Conservation (phyloP, 2,888 invertebrate genomes). For the Tetheella fluctuosa region DNA sequence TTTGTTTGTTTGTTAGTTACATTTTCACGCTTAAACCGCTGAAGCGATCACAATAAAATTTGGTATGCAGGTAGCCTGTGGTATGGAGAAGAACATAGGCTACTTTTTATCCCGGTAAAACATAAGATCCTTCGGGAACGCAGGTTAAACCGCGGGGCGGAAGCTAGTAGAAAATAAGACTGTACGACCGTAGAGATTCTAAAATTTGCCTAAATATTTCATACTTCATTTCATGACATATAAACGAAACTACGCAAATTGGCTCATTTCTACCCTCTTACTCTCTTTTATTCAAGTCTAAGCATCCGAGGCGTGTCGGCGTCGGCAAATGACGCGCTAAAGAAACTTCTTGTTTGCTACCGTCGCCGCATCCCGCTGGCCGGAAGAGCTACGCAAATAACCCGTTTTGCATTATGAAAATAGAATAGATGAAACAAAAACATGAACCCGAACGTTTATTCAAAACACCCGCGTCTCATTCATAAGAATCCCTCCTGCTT, state of each 20-base stretch:
- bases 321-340: constrained; percentile 46
- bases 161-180: no score
- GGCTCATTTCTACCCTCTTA: neutral
- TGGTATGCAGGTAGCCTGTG: no score
- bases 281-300: constrained; percentile 6
- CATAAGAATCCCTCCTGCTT: constrained; percentile 43
- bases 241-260: neutral
- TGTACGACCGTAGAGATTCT: no score
- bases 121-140: no score
- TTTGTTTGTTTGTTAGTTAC: no score
- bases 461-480: constrained; percentile 44
- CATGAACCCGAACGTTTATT: constrained; percentile 49
- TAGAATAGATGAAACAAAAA: constrained; percentile 63
- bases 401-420: constrained; percentile 72
- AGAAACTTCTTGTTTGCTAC: constrained; percentile 60
- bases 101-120: no score
- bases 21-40: no score
- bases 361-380: constrained; percentile 33
- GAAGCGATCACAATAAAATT: no score
- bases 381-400: constrained; percentile 71
- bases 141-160: no score
- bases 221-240: neutral
- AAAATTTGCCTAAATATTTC: no score
- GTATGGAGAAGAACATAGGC: no score
- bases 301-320: constrained; percentile 1